Evolutionary conservation across 2,888 invertebrate species (phyloP), one percentile per base, ranked within the genome.

Genomic region (Bellardia pandia): DNA sequence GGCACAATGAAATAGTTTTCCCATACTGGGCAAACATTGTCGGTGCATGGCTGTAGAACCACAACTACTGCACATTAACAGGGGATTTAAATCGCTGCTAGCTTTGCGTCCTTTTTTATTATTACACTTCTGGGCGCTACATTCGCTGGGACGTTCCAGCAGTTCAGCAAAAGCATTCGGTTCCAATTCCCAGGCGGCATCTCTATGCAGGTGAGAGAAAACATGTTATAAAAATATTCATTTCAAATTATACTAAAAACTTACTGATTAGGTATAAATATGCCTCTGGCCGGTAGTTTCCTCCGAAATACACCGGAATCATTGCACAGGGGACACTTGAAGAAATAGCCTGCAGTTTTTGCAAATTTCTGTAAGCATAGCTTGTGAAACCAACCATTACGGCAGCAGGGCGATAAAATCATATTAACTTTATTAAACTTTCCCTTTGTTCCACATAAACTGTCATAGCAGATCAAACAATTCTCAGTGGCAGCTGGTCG

Each of bases 291-390:
- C 0, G 66, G 13, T 75, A 81, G 84, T 37, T 87, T 81, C 1
- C 69, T 42, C 2, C 89, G 86, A 23, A 96, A 91, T 91, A 96
- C 95, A 0, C 95, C 95, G 0, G 95, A 95, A 91, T 97, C 96
- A 90, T 97, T 97, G 90, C 97, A 98, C 0, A 97, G 93, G 0
- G 98, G 98, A 91, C 98, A 98, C 90, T 97, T 97, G 89, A 97
- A 95, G 91, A 96, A 97, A 90, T 97, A 96, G 0, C 98, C 98
- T 0, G 97, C 96, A 89, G 95, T 96, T 7, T 95, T 91, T 0
- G 97, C 97, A 93, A 96, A 95, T 78, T 94, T 94, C 94, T 96
- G 96, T 45, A 97, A 91, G 93, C 98, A 98, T 16, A 90, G 91
- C 64, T 96, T 94, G 90, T 98, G 98, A 90, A 97, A 96, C 96